Base-by-base conservation (phyloP, 2,888 invertebrate genomes). In the Laspeyria flexula region DNA sequence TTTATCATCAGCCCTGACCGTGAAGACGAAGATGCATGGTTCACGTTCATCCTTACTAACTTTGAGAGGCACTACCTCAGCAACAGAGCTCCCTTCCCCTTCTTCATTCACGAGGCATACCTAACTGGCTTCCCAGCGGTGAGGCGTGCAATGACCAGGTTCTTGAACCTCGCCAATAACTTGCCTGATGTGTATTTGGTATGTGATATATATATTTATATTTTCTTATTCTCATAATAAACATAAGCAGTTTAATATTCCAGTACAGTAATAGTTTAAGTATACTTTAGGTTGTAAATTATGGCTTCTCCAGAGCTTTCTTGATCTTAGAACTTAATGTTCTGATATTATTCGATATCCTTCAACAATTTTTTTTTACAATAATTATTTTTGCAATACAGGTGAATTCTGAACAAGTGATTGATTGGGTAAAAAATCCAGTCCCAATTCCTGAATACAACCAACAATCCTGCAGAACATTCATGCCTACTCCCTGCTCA, bases 41-140 rank as follows among this genome's bases (percentile, higher is more conserved):
- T 91, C 48, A 65, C 90, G 0, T 95, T 95, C 84, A 93, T 96
- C 71, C 82, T 93, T 39, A 72, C 73, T 1, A 96, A 96, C 80
- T 96, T 96, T 67, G 83, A 94, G 39, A 87, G 93, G 0, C 94
- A 95, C 63, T 96, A 96, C 77, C 68, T 92, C 0, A 87, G 90
- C 4, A 95, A 94, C 73, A 90, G 94, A 3, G 94, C 96, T 9
- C 96, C 96, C 0, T 95, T 95, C 71, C 94, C 95, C 1, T 91
- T 95, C 66, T 95, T 93, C 74, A 73, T 95, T 33, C 95, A 95
- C 73, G 94, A 95, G 1, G 95, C 95, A 94, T 95, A 95, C 66
- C 46, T 92, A 0, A 1, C 48, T 0, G 29, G 55, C 2, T 83
- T 92, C 44, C 88, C 90, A 1, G 86, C 87, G 29, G 79, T 93